Conservation (phyloP, 2,113 vertebrate genomes). For the Turdus rufiventris region DNA sequence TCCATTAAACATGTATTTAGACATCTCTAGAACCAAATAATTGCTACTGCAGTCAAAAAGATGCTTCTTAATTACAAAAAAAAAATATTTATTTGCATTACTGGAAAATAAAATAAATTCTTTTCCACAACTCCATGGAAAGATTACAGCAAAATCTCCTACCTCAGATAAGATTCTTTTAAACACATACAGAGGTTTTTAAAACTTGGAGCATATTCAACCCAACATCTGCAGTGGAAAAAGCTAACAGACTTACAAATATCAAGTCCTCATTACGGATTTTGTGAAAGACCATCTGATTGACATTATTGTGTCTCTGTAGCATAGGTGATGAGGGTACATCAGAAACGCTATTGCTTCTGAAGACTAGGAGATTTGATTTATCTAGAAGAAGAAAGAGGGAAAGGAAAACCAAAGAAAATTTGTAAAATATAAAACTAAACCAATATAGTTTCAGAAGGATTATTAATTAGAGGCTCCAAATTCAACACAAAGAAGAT, state of each 20-base stretch:
- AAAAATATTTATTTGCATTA: background rate
- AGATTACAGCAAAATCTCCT: background rate
- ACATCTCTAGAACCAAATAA: background rate
- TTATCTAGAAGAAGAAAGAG: constrained; percentile 77
- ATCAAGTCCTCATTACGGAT: constrained; percentile 92
- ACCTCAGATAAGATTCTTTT: background rate
- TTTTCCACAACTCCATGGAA: background rate
- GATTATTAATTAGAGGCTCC: background rate
- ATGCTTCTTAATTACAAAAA: background rate
- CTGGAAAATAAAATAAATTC: background rate
- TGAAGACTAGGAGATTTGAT: constrained; percentile 92
- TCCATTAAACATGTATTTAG: background rate
- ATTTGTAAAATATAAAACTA: background rate
- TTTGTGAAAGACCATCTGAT: constrained; percentile 99
- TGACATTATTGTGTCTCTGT: constrained; percentile 89
- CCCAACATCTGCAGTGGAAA: background rate
- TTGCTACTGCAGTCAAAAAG: background rate
- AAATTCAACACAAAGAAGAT: background rate
- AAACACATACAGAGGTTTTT: background rate
- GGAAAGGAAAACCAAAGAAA: background rate
- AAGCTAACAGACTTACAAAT: constrained; percentile 77
- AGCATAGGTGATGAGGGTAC: constrained; percentile 78
- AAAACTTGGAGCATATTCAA: background rate
- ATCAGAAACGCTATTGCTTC: constrained; percentile 83
- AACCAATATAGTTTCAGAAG: background rate